Base-by-base conservation (phyloP, 1,140 invertebrate species). In the Diorhabda elongata region DNA sequence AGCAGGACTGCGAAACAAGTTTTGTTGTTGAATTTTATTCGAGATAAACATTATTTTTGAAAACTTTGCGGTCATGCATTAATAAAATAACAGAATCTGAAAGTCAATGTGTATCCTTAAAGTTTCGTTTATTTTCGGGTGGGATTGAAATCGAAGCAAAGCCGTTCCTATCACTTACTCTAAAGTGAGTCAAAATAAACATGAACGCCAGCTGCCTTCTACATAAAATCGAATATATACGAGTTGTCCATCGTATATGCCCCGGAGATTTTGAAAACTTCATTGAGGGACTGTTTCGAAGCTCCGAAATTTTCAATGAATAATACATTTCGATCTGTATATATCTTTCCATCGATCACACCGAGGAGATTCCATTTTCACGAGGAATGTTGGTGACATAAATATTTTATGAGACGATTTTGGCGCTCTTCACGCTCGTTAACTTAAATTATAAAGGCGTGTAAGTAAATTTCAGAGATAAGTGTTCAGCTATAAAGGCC, bases 361-460 rank as follows among this genome's bases (percentile, higher is more conserved):
- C n/a, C 6, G 47, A n/a, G n/a, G 4, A 6, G 47, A 52, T 4
- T 52, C 47, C n/a, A 52, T 52, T n/a, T n/a, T 52, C 47, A 52
- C 2, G 6, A n/a, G n/a, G n/a, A 52, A 52, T 52, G 47, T 4
- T 52, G 47, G 47, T 52, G 47, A 52, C 47, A 52, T 52, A 52
- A 6, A 52, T 52, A 52, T 52, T 52, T 52, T 52, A 52, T 52
- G 47, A 52, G 47, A 52, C 47, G 47, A 8, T 52, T 52, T 52
- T 52, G 47, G 47, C 47, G 47, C n/a, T 52, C 47, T 52, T 52
- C 47, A 52, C 47, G 47, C 47, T 52, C 47, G 47, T 52, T 52
- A 52, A 52, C 47, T 52, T 52, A n/a, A 52, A 52, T 52, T 52
- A 52, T 52, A 52, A 52, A 8, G 47, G 47, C n/a, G 47, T 52